Evolutionary conservation across 2,797 vertebrate genomes (phyloP), one percentile per base, ranked within the genome.

Genomic region (Sebastes goodei): DNA sequence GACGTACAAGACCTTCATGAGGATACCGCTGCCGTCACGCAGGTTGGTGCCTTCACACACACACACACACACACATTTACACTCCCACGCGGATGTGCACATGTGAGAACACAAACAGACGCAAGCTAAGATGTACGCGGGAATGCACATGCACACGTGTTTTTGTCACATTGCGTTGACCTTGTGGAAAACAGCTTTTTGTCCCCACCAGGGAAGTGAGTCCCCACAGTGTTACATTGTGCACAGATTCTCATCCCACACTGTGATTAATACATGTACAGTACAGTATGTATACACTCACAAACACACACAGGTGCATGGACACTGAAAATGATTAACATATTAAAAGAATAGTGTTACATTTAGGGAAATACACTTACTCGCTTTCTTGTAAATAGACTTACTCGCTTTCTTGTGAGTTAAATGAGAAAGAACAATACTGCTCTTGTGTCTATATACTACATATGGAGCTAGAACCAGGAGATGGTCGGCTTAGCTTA

Each of bases 1-100:
- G 75, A 96, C 97, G n/a, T 99, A 99, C 91, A 99, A 99, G 96
- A 97, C 98, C 82, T 96, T 99, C 1, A 96, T 99, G 84, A 97
- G 97, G 89, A 98, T 99, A 71, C 98, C 98, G 0, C 96, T 99
- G 91, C 98, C 98, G 11, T 97, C 97, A 15, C 96, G 97, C 88
- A 97, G 96, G 97, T 98, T 71, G 7, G 82, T 20, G 10, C 49
- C 7, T 7, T 14, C 23, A 67, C 60, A 52, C 56, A 59, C 27
- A 57, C 78, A 30, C 78, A 30, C 27, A 57, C 78, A 46, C 20
- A 61, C 15, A n/a, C 27, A 21, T 25, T 21, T 21, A 35, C 15
- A 42, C 5, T 35, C 57, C 27, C 29, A 59, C 49, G 9, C 17
- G 1, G 12, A 72, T 8, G 2, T 12, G 15, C 21, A 70, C 21